phyloP scores from a whole-genome alignment of 1,140 invertebrate species.

The Solen grandis region DNA sequence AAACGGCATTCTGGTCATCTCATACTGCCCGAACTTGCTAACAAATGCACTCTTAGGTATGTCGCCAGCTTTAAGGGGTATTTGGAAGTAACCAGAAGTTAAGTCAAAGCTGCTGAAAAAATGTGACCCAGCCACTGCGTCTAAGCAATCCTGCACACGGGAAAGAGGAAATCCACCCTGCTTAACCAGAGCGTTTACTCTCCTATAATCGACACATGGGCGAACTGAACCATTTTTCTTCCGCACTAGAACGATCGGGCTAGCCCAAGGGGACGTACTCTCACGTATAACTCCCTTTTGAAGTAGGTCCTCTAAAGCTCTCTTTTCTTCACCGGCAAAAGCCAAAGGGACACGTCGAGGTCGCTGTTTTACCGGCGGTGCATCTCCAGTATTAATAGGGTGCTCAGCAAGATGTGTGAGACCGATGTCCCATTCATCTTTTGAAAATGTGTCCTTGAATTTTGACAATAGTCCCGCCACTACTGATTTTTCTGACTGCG shows the following conservation, averaged over 20 bases:
- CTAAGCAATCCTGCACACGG: too few relatives aligned
- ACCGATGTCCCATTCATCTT: slow-evolving; percentile 31
- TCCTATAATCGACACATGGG: too few relatives aligned
- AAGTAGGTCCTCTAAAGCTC: neutral
- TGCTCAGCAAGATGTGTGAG: slow-evolving; percentile 15
- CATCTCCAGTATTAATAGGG: slow-evolving; percentile 15
- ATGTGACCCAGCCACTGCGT: too few relatives aligned
- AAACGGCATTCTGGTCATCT: too few relatives aligned
- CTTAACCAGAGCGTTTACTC: too few relatives aligned
- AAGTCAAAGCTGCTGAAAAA: too few relatives aligned
- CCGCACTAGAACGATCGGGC: neutral
- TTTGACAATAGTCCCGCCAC: neutral
- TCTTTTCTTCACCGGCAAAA: slow-evolving; percentile 2
- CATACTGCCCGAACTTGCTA: too few relatives aligned
- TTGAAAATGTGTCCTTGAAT: slow-evolving; percentile 8
- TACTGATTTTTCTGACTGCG: neutral
- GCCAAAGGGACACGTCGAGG: neutral
- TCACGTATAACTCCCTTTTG: slow-evolving; percentile 4
- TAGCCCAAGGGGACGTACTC: slow-evolving; percentile 10
- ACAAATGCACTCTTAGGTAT: too few relatives aligned
- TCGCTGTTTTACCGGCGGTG: slow-evolving; percentile 6
- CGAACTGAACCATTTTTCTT: slow-evolving; percentile 38
- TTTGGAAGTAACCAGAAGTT: too few relatives aligned
- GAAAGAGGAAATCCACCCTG: too few relatives aligned
- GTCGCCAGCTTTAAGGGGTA: too few relatives aligned